Base-by-base conservation (phyloP, 2,113 vertebrate genomes). In the Archilochus colubris region DNA sequence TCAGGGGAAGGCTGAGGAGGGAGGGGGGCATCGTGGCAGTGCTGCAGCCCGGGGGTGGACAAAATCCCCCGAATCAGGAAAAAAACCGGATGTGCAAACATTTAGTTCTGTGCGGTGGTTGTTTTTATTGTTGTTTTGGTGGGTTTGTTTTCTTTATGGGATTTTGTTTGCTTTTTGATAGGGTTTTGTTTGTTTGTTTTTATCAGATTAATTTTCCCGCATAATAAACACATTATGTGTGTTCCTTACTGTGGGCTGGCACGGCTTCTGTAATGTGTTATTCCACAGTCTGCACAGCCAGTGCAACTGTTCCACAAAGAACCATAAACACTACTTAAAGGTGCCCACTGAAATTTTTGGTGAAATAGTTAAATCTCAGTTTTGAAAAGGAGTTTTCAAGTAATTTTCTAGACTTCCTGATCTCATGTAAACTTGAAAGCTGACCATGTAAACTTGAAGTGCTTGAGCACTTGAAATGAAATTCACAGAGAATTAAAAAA, bases 231-330 rank as follows among this genome's bases (percentile, higher is more conserved):
- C 5, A 5, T 28, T 10, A 1, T 9, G 11, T 3, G 0, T 24
- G 3, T 5, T 44, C 15, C 0, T 38, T 15, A 1, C 50, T 14
- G 22, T 4, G 43, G n/a, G 13, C 13, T 36, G 50, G 6, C 14
- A 1, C 5, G 11, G 38, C n/a, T 9, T 31, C 10, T 9, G 24
- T 5, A 2, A 6, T 2, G 33, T 5, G 20, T 24, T 13, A 30
- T 23, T 5, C 1, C 4, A 20, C 12, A 3, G 9, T 7, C 40
- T 31, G 12, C 33, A 33, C 33, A 33, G n/a, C 59, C 19, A 18
- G 18, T 9, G 36, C 46, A 6, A 4, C 36, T 44, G 3, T 10
- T 74, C 0, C 22, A 24, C 27, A 15, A 22, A 66, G 51, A 12
- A 36, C 6, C 40, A 11, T 4, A 59, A 48, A 11, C 8, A 5